These are phyloP conservation scores for Gymnocephalus cernua DNA, from an alignment of 2,113 vertebrate species.

Conservation along the genomic window DNA sequence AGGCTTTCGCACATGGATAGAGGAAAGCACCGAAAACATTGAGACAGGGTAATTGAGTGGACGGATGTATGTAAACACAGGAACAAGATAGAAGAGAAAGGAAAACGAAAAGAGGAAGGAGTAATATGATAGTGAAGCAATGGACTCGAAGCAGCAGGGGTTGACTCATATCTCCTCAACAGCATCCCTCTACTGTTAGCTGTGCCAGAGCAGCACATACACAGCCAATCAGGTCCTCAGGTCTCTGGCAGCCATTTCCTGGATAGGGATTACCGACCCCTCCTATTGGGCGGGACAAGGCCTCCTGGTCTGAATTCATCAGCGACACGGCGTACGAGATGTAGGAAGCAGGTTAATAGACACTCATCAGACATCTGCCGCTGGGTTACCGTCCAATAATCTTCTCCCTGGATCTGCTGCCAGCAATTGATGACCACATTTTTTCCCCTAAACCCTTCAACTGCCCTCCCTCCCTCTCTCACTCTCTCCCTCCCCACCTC, in stretches of 20 bases:
- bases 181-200: conserved; percentile 54
- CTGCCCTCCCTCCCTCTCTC: conserved; percentile 62
- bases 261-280: conserved; percentile 83
- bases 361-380: conserved; percentile 89
- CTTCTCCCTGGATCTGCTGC: conserved; percentile 85
- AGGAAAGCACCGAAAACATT: conserved; percentile 1
- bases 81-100: not conserved
- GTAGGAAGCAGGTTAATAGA: conserved; percentile 89
- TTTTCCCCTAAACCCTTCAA: conserved; percentile 71
- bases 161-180: conserved; percentile 68
- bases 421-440: conserved; percentile 87
- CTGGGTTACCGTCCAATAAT: conserved; percentile 87
- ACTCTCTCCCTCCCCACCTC: conserved; percentile 36
- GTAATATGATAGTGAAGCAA: conserved; percentile 47
- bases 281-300: conserved; percentile 86
- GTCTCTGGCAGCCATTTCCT: conserved; percentile 81
- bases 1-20: not conserved
- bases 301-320: conserved; percentile 86
- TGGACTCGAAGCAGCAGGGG: conserved; percentile 61
- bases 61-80: conserved; percentile 24
- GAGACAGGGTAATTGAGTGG: not conserved
- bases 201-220: conserved; percentile 77
- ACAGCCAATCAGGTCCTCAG: conserved; percentile 76
- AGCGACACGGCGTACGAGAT: conserved; percentile 81
- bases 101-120: conserved; percentile 23